phyloP scores from a whole-genome alignment of 2,888 invertebrate species.

The Ectobius pallidus region DNA sequence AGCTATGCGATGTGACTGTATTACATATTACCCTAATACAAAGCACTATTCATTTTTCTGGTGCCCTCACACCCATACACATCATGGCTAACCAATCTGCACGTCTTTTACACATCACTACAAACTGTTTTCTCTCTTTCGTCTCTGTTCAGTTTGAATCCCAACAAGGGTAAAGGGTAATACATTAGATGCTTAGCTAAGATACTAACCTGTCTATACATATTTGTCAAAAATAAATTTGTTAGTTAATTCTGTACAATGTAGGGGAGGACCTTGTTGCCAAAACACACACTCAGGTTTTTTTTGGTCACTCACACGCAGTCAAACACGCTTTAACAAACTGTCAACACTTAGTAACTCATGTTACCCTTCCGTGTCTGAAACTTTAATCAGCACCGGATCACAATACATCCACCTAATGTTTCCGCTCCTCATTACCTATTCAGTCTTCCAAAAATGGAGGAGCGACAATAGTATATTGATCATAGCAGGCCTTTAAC shows the following conservation, averaged over 20 bases:
- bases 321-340: conserved; percentile 21
- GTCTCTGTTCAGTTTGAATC: too few species aligned
- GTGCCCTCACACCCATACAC: conserved; percentile 22
- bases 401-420: background rate
- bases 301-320: conserved; percentile 19
- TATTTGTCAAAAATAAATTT: conserved; percentile 45
- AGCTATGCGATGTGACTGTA: background rate
- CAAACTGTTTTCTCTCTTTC: conserved; percentile 19
- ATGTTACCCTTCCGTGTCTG: background rate
- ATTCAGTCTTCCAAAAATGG: conserved; percentile 21
- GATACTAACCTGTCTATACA: conserved; percentile 42
- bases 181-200: conserved; percentile 35
- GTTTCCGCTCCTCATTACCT: conserved; percentile 10
- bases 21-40: conserved; percentile 4
- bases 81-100: background rate
- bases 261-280: conserved; percentile 34
- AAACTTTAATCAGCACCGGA: conserved; percentile 14
- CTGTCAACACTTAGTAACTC: conserved; percentile 11
- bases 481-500: background rate
- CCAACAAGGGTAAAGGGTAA: conserved; percentile 39
- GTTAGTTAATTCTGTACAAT: conserved; percentile 43
- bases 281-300: conserved; percentile 31
- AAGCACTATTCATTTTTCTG: background rate
- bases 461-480: conserved; percentile 9
- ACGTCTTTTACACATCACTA: conserved; percentile 1